Percentiles rank a stretch among this genome's conserved stretches.
These are phyloP conservation scores for Tachina grossa DNA, from an alignment of 2,888 invertebrate species.

Conservation along the genomic window DNA sequence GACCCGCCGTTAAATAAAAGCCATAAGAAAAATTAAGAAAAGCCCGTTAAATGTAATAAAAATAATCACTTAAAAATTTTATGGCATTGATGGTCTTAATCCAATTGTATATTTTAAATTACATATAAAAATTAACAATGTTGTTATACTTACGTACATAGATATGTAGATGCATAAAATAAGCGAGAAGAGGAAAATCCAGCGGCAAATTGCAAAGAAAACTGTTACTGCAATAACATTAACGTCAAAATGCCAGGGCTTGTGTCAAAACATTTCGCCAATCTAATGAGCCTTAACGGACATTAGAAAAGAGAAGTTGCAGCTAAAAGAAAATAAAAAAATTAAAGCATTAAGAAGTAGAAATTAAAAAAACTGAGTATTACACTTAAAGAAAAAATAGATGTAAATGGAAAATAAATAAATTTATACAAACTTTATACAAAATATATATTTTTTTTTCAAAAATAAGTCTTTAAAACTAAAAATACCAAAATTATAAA, in stretches of 20 bases:
- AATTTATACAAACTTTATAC: too few relatives aligned
- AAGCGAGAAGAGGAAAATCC: neutral
- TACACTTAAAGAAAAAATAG: constrained; percentile 28
- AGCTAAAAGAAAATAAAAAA: neutral
- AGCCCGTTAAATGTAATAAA: constrained; percentile 72
- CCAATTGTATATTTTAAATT: constrained; percentile 69
- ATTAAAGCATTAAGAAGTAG: neutral
- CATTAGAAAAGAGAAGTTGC: constrained; percentile 74
- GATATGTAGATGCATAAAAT: constrained; percentile 24
- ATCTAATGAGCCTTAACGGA: constrained; percentile 82
- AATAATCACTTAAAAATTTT: constrained; percentile 72
- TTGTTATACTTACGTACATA: constrained; percentile 19
- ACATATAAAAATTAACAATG: neutral
- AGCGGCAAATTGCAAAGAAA: neutral
- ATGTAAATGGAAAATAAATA: neutral
- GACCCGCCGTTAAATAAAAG: constrained; percentile 35
- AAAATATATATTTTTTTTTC: too few relatives aligned
- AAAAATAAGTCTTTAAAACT: too few relatives aligned
- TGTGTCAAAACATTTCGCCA: constrained; percentile 80
- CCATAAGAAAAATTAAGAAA: constrained; percentile 58
- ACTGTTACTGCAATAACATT: constrained; percentile 72
- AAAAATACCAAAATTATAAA: too few relatives aligned
- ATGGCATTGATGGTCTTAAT: constrained; percentile 73
- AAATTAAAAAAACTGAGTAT: neutral
- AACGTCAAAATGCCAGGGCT: constrained; percentile 72